Conservation (phyloP, 2,888 invertebrate genomes). For the Sesia bembeciformis region DNA sequence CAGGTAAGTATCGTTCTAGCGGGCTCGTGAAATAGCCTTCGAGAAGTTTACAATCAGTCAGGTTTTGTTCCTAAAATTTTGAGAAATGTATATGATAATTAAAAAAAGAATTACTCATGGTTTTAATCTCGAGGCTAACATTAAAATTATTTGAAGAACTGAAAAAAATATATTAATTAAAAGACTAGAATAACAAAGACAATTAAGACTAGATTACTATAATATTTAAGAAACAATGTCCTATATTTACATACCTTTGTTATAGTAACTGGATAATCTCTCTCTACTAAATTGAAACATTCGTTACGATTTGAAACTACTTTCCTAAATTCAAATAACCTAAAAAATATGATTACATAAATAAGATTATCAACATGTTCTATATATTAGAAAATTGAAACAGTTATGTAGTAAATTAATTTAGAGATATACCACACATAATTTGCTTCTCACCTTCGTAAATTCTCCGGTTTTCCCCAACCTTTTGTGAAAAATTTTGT, state of each 20-base stretch:
- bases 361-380: neutral
- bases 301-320: slow-evolving; percentile 86
- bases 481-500: slow-evolving; percentile 96
- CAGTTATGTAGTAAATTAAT: too few relatives aligned
- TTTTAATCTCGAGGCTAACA: neutral
- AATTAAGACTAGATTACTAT: neutral
- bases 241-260: slow-evolving; percentile 78
- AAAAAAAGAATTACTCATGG: neutral
- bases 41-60: slow-evolving; percentile 81
- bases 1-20: slow-evolving; percentile 86
- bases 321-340: slow-evolving; percentile 93
- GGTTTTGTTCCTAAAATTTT: slow-evolving; percentile 78
- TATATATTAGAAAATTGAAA: neutral
- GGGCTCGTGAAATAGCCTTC: slow-evolving; percentile 94
- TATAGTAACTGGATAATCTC: slow-evolving; percentile 89
- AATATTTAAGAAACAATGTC: neutral
- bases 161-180: neutral
- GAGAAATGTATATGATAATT: slow-evolving; percentile 1
- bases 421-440: too few relatives aligned
- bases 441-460: slow-evolving; percentile 79
- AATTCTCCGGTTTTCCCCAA: slow-evolving; percentile 95
- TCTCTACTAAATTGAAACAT: slow-evolving; percentile 86
- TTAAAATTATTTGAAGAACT: neutral
- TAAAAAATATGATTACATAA: slow-evolving; percentile 50
- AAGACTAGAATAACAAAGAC: neutral